Base-by-base conservation (phyloP, 2,888 invertebrate species). In the Lordiphosa andalusiaca region DNA sequence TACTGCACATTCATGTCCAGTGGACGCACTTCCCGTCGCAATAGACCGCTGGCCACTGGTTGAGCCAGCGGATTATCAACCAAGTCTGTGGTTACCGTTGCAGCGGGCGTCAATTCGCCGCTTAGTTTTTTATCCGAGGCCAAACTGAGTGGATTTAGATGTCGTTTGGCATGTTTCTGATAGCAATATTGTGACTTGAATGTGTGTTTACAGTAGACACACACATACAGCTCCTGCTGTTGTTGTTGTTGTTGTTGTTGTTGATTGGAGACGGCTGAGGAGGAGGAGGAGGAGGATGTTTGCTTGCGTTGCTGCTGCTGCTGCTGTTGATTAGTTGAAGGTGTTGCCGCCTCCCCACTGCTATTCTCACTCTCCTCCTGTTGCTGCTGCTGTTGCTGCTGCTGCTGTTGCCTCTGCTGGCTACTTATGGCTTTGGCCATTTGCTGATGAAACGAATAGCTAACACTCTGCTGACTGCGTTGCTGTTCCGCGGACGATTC, bases 121-220 rank as follows among this genome's bases (percentile, higher is more conserved):
- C 23, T 19, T 25, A 13, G 50, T 33, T 44, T 6, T 9, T 49
- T 64, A 40, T 56, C 37, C 2, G 56, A 3, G 19, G 82, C 90
- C 58, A 92, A 75, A 46, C 91, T 91, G 25, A 93, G 91, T 0
- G 93, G 93, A 87, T 93, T 93, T 23, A 93, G 88, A 84, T 93
- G 93, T 6, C 93, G 89, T 57, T 93, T 91, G 47, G 95, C 92
- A 90, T 95, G 93, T 87, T 96, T 96, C 75, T 95, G 93, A 84
- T 95, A 96, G 81, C 96, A 95, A 88, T 96, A 95, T 75, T 95
- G 93, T 80, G 95, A 95, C 88, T 94, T 95, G 87, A 96, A 95
- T 6, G 93, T 93, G 88, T 94, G 94, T 64, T 93, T 93, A 89
- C 95, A 95, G 81, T 94, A 94, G 12, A 93, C 91, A 81, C 95